Percentiles rank a stretch among this genome's conserved stretches.
These are phyloP conservation scores for Agonopterix alstromeriana DNA, from an alignment of 2,888 invertebrate species.

Conservation along the genomic window DNA sequence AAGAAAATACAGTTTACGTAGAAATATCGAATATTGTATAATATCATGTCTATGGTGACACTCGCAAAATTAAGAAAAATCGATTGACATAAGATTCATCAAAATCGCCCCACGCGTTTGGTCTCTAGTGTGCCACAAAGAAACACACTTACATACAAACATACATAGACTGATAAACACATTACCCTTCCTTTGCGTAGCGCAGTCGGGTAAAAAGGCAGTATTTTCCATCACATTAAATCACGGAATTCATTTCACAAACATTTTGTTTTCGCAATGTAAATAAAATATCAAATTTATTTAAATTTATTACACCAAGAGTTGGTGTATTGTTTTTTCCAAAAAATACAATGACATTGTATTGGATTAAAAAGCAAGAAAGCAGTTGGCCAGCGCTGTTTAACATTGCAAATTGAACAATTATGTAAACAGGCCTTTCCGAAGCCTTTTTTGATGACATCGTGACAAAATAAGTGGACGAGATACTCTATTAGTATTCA, in stretches of 20 bases:
- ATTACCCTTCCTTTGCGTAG: too few relatives aligned
- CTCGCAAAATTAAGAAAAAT: too few relatives aligned
- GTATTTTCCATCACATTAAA: background rate
- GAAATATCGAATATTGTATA: too few relatives aligned
- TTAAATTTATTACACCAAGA: slow-evolving; percentile 33
- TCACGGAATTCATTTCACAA: background rate
- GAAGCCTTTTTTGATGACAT: slow-evolving; percentile 52
- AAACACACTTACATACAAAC: too few relatives aligned
- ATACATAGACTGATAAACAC: too few relatives aligned
- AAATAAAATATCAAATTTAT: slow-evolving; percentile 22
- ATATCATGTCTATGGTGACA: too few relatives aligned
- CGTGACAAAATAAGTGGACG: slow-evolving; percentile 40
- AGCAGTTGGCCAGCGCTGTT: slow-evolving; percentile 50
- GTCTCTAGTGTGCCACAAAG: too few relatives aligned
- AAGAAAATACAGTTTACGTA: too few relatives aligned
- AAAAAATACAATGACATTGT: slow-evolving; percentile 29
- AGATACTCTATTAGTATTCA: slow-evolving; percentile 51
- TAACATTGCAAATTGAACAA: slow-evolving; percentile 72
- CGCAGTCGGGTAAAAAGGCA: too few relatives aligned
- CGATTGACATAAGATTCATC: too few relatives aligned
- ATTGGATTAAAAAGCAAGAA: slow-evolving; percentile 48
- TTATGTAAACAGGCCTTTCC: slow-evolving; percentile 67
- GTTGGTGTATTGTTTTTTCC: slow-evolving; percentile 23
- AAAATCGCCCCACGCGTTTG: too few relatives aligned
- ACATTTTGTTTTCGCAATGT: slow-evolving; percentile 1